phyloP scores from a whole-genome alignment of 2,888 invertebrate species.

The Phymatocera aterrima region DNA sequence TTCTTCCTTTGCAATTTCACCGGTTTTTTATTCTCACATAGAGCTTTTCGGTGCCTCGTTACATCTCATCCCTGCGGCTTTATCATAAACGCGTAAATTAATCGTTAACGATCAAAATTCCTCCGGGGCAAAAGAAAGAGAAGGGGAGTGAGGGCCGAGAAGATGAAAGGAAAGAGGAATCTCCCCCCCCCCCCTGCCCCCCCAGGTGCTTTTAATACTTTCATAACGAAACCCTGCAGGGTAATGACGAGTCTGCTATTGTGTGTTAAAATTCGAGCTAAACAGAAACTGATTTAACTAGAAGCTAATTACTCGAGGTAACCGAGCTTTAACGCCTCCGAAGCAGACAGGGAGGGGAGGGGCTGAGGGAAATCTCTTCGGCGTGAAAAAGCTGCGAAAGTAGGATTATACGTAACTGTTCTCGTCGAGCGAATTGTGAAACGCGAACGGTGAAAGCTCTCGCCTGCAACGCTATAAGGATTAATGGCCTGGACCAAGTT shows the following conservation, averaged over 20 bases:
- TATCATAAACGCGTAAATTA: no score
- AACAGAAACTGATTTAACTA: constrained; percentile 33
- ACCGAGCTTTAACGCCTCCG: not conserved
- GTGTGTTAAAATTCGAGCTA: not conserved
- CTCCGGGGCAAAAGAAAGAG: not conserved
- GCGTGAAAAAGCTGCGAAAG: constrained; percentile 38
- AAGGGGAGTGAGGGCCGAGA: no score
- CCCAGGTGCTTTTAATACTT: no score
- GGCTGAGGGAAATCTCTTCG: constrained; percentile 32
- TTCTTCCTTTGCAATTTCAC: not conserved
- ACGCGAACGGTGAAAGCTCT: constrained; percentile 19
- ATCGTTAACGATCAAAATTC: no score
- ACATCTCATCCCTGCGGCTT: not conserved
- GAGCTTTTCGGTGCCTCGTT: not conserved
- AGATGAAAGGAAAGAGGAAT: no score
- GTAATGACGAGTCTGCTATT: not conserved
- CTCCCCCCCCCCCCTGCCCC: no score
- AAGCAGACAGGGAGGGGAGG: not conserved
- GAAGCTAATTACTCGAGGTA: constrained; percentile 23
- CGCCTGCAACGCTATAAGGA: constrained; percentile 32
- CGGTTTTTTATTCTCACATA: not conserved
- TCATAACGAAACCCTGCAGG: not conserved
- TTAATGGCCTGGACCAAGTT: constrained; percentile 38
- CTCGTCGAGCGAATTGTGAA: no score
- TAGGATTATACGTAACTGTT: constrained; percentile 37